Base-by-base conservation (phyloP, 2,888 invertebrate species). In the Amiota minor region DNA sequence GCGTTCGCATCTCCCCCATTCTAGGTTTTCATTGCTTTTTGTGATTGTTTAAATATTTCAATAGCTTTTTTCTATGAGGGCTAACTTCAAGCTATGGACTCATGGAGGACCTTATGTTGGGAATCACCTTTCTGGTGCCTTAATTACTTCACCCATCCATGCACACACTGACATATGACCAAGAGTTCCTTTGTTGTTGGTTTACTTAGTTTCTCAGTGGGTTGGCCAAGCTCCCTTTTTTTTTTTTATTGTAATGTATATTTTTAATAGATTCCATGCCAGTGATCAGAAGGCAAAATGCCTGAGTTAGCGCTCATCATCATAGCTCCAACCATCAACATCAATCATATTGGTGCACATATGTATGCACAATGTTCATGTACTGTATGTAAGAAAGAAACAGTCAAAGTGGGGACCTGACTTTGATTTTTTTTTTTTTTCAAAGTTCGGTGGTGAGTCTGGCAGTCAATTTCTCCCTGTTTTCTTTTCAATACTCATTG, bases 121-220 rank as follows among this genome's bases (percentile, higher is more conserved):
- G 83, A 79, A 80, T 82, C 81, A 82, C 75, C 85, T 80, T 82
- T 84, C 82, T 83, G 82, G 84, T 85, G 82, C 84, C 85, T 83
- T 83, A 85, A 83, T 83, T 83, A 85, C 83, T 81, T 80, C 79
- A 74, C 74, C 75, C 77, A 62, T 46, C 49, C 72, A 65, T 62
- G 35, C 35, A 35, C 35, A 8, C 35, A 35, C 35, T 35, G 35
- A 35, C 35, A 35, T 8, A 35, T 35, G 35, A 35, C 35, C 35
- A 35, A 35, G 35, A 35, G 6, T 35, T 35, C 35, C 35, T 35
- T 35, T 35, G 35, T 35, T 35, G 35, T 35, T 35, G 35, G 35
- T 35, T 35, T 35, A 8, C 35, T 35, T 35, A 8, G 35, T 35
- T 35, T 3, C 35, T 35, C 35, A 4, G 6, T 35, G 6, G 35